Evolutionary conservation across 2,797 vertebrate genomes (phyloP).

Genomic region (Sitta carolinensis): DNA sequence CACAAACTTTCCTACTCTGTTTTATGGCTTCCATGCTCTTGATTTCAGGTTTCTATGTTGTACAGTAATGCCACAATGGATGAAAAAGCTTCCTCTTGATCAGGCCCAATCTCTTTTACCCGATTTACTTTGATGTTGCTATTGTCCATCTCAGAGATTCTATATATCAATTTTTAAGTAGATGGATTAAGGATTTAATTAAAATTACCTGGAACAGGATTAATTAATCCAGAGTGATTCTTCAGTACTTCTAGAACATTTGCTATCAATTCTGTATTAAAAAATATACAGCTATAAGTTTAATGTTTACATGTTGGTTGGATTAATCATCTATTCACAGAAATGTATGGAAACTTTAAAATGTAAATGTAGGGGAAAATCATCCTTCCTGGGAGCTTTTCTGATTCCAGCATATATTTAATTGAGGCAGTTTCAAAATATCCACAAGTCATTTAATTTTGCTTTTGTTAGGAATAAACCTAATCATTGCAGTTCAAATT

Average conservation of each 20-base stretch:
- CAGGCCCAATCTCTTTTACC: neutral
- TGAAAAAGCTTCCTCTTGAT: neutral
- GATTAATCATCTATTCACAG: neutral
- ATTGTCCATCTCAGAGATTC: neutral
- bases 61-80: neutral
- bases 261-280: neutral
- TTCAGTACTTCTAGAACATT: neutral
- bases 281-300: neutral
- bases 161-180: neutral
- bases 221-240: neutral
- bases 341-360: neutral
- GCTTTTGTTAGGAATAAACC: fast-evolving
- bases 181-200: neutral
- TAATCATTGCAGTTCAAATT: neutral
- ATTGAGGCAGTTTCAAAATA: neutral
- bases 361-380: neutral
- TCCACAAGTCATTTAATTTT: neutral
- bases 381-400: neutral
- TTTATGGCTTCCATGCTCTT: neutral
- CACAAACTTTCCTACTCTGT: neutral
- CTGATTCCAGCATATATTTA: neutral
- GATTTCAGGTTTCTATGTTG: neutral
- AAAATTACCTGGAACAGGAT: neutral
- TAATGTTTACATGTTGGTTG: neutral
- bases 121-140: neutral